Conservation (phyloP, 2,888 invertebrate species). For the Cephus rjabovi region DNA sequence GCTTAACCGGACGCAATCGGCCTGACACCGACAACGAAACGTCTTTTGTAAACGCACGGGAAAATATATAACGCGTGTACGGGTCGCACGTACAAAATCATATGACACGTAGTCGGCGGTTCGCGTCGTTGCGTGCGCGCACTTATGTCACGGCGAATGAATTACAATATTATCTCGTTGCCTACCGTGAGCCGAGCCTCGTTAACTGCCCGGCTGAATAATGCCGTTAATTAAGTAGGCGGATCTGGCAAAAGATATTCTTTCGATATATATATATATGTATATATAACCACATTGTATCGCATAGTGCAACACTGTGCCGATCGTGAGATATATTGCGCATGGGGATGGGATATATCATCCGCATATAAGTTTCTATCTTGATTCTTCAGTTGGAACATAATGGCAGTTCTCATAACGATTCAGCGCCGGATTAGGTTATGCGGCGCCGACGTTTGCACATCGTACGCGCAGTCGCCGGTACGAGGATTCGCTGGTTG, state of each 20-base stretch:
- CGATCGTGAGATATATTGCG: background rate
- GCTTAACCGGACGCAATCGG: background rate
- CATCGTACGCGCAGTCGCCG: background rate
- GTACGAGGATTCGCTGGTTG: background rate
- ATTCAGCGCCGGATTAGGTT: background rate
- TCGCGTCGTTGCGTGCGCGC: constrained; percentile 34
- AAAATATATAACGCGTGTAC: background rate
- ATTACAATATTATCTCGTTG: constrained; percentile 34
- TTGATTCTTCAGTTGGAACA: background rate
- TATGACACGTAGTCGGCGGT: background rate
- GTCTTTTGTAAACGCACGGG: background rate
- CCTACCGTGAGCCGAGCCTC: background rate
- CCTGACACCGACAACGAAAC: background rate
- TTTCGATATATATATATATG: background rate
- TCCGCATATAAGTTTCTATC: background rate
- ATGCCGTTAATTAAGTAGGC: constrained; percentile 38
- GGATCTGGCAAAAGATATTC: background rate
- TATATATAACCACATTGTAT: too few relatives aligned
- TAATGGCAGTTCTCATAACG: background rate
- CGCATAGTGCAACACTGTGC: background rate
- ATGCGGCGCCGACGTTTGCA: background rate
- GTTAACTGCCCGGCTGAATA: constrained; percentile 27
- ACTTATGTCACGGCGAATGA: constrained; percentile 39
- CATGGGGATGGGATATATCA: background rate
- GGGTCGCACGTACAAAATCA: background rate